Conservation (phyloP, 2,113 vertebrate species). For the Arizona elegans region DNA sequence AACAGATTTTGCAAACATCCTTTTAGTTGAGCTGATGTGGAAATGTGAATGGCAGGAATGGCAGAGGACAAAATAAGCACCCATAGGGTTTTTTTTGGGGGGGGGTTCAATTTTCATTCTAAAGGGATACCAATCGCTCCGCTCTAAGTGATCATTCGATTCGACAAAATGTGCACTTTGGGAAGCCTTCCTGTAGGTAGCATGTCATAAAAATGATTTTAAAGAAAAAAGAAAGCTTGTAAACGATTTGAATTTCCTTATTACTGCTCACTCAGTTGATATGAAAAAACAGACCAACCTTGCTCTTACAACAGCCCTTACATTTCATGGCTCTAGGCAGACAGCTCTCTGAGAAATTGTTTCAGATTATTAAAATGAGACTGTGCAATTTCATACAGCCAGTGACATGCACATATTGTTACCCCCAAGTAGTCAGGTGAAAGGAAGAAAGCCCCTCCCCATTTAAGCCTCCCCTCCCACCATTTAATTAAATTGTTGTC, state of each 20-base stretch:
- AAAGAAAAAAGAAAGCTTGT: background rate
- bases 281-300: background rate
- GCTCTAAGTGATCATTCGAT: background rate
- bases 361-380: background rate
- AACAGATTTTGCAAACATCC: constrained; percentile 22
- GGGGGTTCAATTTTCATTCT: constrained; percentile 15
- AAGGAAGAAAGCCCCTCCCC: background rate
- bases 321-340: background rate
- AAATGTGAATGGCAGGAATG: constrained; percentile 17
- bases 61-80: background rate
- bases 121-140: background rate
- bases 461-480: background rate
- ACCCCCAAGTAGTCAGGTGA: background rate
- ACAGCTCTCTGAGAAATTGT: background rate
- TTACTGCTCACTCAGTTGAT: constrained; percentile 13
- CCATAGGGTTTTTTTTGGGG: background rate
- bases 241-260: constrained; percentile 8
- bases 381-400: constrained; percentile 5
- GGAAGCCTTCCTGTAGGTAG: constrained; percentile 36
- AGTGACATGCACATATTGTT: background rate
- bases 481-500: background rate
- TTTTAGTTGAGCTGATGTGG: constrained; percentile 28
- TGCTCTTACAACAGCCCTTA: background rate
- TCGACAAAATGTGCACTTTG: constrained; percentile 17
- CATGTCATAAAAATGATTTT: background rate